Base-by-base conservation (phyloP, 1,140 invertebrate genomes). In the Pseudomyrmex sp. region DNA sequence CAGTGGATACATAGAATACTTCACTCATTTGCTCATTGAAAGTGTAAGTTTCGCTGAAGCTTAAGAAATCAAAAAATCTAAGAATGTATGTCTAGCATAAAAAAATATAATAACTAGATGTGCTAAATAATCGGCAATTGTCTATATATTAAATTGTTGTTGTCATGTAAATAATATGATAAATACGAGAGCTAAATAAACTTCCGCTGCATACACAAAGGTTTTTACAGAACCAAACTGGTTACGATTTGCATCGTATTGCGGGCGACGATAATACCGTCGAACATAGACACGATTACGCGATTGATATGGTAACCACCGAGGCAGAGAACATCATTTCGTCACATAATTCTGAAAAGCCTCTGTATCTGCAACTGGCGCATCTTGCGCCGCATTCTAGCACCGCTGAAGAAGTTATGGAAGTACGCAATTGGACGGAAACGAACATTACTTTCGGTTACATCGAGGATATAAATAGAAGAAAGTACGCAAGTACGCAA, bases 291-390 rank as follows among this genome's bases (percentile, higher is more conserved):
- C 95, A 96, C 2, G 93, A 95, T 56, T 96, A 96, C 87, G 93
- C 95, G 8, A 96, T 96, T 2, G 94, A 96, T 69, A 75, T 96
- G 18, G 95, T 96, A 74, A 95, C 96, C 0, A 88, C 95, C 0
- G 93, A 95, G 85, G 95, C 96, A 0, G 91, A 95, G n/a, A 85
- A 92, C 18, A 92, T 96, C 5, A 96, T 96, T n/a, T 77, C 89
- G 3, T 91, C 91, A 4, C 96, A 96, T 72, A 89, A 96, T 59
- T 79, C 75, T 0, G 65, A 83, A 1, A 91, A 91, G 77, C 96
- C 96, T 0, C 84, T 96, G 35, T 96, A 95, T 91, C 92, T 97
- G 1, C 95, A 96, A 88, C 83, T 97, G n/a, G 93, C 95, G 2
- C 96, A 96, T 88, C 90, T 95, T 2, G 96, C 96, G 0, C 93